Evolutionary conservation across 1,140 invertebrate genomes (phyloP).

Genomic region (Phenacoccus solenopsis): DNA sequence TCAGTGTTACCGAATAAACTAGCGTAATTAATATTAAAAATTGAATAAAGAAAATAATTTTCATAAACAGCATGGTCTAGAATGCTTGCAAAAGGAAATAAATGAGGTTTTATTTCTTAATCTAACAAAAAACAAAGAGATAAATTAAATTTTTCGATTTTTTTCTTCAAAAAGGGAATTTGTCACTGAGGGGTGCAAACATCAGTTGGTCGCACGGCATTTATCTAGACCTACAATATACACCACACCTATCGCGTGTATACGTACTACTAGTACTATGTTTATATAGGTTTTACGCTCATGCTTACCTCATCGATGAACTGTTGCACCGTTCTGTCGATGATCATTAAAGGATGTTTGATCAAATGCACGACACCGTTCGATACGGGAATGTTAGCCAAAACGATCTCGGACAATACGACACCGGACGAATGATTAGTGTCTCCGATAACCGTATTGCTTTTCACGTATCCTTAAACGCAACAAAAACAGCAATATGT

Average conservation of each 20-base stretch:
- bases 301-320: slow-evolving; percentile 60
- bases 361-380: slow-evolving; percentile 89
- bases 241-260: no score
- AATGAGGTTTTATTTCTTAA: no score
- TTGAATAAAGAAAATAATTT: no score
- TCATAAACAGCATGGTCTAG: no score
- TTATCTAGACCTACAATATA: background rate
- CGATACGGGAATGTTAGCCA: slow-evolving; percentile 81
- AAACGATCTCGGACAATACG: slow-evolving; percentile 71
- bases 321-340: slow-evolving; percentile 68
- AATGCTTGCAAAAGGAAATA: no score
- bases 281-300: background rate
- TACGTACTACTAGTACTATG: no score
- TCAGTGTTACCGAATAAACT: no score
- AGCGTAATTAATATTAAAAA: background rate
- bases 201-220: no score
- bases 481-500: slow-evolving; percentile 5
- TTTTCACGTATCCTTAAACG: slow-evolving; percentile 68
- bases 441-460: slow-evolving; percentile 68
- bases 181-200: no score
- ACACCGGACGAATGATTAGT: slow-evolving; percentile 60
- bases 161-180: no score
- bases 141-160: no score
- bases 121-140: no score
- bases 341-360: slow-evolving; percentile 75